A percentile compares a stretch with the other conserved stretches of the same genome.
phyloP scores from a whole-genome alignment of 2,888 invertebrate species.

The Microchrysa polita region DNA sequence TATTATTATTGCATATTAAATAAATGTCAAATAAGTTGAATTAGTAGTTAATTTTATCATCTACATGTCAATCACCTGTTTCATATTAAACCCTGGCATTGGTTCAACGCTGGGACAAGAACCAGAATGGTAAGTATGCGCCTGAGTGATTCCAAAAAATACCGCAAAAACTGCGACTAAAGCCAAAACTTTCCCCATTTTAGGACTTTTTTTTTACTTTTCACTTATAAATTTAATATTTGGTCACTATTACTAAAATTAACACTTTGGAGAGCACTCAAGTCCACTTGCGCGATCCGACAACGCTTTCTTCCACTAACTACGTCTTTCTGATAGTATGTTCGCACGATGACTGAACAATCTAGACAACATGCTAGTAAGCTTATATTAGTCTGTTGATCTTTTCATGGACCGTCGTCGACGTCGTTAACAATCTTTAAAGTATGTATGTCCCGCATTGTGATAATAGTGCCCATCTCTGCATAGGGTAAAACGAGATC shows the following conservation, averaged over 20 bases:
- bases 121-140: conserved; percentile 78
- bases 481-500: too few relatives aligned
- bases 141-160: conserved; percentile 9
- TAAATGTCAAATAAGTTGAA: too few relatives aligned
- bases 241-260: conserved; percentile 22
- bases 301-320: not conserved
- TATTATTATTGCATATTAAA: too few relatives aligned
- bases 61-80: conserved; percentile 66
- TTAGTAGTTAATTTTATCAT: too few relatives aligned
- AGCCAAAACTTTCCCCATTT: conserved; percentile 40
- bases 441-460: too few relatives aligned
- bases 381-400: conserved; percentile 14
- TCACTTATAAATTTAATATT: conserved; percentile 20
- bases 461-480: too few relatives aligned
- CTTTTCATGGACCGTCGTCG: too few relatives aligned
- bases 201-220: not conserved
- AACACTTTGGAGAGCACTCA: not conserved
- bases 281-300: too few relatives aligned
- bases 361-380: not conserved
- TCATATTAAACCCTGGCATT: conserved; percentile 77
- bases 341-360: conserved; percentile 5
- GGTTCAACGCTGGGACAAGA: conserved; percentile 79
- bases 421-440: too few relatives aligned
- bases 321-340: not conserved
- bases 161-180: conserved; percentile 29